Conservation (phyloP, 2,888 invertebrate species). For the Pediacus dermestoides region DNA sequence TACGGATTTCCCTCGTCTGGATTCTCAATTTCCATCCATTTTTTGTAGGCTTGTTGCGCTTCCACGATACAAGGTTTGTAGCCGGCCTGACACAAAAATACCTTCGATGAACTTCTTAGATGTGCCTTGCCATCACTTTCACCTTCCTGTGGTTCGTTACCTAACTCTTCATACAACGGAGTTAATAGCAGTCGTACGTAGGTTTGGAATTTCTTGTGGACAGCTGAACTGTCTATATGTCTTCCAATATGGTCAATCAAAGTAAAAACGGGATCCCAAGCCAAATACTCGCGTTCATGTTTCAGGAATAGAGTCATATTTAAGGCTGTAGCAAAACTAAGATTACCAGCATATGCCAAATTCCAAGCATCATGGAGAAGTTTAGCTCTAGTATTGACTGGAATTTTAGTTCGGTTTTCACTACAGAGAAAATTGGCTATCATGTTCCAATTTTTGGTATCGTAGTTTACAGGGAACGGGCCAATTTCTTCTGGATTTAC, state of each 20-base stretch:
- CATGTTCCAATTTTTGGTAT: conserved; percentile 71
- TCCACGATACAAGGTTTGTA: conserved; percentile 74
- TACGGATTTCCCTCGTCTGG: conserved; percentile 80
- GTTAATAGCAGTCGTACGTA: conserved; percentile 67
- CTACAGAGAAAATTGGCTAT: conserved; percentile 62
- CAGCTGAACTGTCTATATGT: conserved; percentile 64
- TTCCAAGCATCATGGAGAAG: conserved; percentile 76
- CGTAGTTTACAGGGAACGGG: conserved; percentile 82
- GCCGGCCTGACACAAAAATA: conserved; percentile 72
- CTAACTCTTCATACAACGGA: conserved; percentile 69
- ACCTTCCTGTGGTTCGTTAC: conserved; percentile 52
- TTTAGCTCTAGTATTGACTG: conserved; percentile 71
- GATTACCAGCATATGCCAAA: conserved; percentile 71
- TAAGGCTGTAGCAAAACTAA: conserved; percentile 71
- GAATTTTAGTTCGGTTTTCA: conserved; percentile 56
- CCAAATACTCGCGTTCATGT: conserved; percentile 68
- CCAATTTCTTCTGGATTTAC: conserved; percentile 83
- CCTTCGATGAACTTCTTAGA: conserved; percentile 63
- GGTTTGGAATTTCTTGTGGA: conserved; percentile 71
- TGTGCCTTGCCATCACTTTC: conserved; percentile 68
- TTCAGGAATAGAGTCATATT: conserved; percentile 76
- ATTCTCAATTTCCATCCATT: conserved; percentile 71
- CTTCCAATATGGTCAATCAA: conserved; percentile 78
- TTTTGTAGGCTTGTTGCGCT: conserved; percentile 66
- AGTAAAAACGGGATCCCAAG: conserved; percentile 81